Base-by-base conservation (phyloP, 2,797 vertebrate species). In the Hephaestus fuliginosus region DNA sequence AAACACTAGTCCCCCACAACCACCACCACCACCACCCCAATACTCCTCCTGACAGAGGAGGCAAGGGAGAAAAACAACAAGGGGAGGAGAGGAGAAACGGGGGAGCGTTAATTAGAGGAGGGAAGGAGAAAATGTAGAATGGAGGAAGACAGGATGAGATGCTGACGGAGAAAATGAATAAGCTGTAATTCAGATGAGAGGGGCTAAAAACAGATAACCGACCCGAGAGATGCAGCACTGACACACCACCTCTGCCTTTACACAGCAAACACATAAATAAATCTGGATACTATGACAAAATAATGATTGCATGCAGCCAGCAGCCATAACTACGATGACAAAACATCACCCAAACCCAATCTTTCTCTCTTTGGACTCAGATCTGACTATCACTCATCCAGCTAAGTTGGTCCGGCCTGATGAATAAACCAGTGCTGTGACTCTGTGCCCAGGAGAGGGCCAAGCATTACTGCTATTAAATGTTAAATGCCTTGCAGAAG, bases 391-490 rank as follows among this genome's bases (percentile, higher is more conserved):
- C 85, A 39, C 49, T 81, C 70, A 82, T 90, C 62, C 48, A 68
- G 79, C 85, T 79, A 76, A 84, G 82, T 88, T 83, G 82, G 82
- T 85, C 82, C 60, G 88, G 78, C 81, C 70, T 89, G 70, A 95
- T 94, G 86, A 95, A 95, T 94, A 92, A 95, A 90, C 92, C 86
- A 95, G 88, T 78, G 88, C 77, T 74, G 80, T 80, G 88, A 91
- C 89, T 92, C 82, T 48, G 49, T 66, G 73, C 86, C 70, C 70
- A 83, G 78, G 78, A 91, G 87, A 83, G 82, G 78, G 44, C 80
- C 82, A 58, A 88, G 90, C 94, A 94, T 95, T 94, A 92, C 92
- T 79, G 86, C 81, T 90, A 93, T 92, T 88, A 95, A 94, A 95
- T 94, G 93, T 94, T 94, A 94, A 95, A 91, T 89, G 85, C 78